These are phyloP conservation scores for Clepsis dumicolana DNA, from an alignment of 2,888 invertebrate genomes.

Conservation along the genomic window DNA sequence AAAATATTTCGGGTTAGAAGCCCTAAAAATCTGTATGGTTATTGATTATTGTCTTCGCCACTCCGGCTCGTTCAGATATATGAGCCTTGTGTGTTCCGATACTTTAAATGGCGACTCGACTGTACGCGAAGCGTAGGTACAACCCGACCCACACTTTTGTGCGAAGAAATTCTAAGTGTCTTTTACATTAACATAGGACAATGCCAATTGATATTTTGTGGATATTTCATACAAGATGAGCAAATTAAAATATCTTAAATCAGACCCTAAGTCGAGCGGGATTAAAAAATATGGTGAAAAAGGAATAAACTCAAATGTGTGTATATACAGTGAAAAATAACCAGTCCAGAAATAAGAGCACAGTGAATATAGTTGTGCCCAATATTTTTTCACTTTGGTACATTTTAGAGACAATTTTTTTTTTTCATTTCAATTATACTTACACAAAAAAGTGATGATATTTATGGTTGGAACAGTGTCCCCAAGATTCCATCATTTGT, in stretches of 20 bases:
- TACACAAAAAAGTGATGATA: slow-evolving; percentile 26
- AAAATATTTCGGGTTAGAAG: not conserved
- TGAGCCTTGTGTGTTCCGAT: not conserved
- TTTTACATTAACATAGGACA: not conserved
- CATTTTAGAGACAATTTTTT: no score
- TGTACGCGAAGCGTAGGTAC: no score
- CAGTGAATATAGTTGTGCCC: not conserved
- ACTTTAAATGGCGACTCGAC: not conserved
- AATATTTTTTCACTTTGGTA: no score
- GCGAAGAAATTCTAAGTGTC: not conserved
- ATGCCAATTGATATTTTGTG: not conserved
- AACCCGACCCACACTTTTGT: no score
- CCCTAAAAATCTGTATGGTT: not conserved
- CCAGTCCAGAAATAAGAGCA: not conserved
- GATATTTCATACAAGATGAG: not conserved
- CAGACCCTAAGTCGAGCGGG: not conserved
- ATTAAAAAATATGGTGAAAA: not conserved
- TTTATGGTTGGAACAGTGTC: slow-evolving; percentile 13
- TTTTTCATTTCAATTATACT: no score
- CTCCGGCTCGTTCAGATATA: not conserved
- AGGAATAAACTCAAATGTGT: not conserved
- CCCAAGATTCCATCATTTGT: slow-evolving; percentile 10
- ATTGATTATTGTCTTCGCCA: no score
- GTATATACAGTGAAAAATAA: not conserved
- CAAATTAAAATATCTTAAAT: not conserved